Conservation (phyloP, 1,140 invertebrate genomes). For the Watersipora subatra region DNA sequence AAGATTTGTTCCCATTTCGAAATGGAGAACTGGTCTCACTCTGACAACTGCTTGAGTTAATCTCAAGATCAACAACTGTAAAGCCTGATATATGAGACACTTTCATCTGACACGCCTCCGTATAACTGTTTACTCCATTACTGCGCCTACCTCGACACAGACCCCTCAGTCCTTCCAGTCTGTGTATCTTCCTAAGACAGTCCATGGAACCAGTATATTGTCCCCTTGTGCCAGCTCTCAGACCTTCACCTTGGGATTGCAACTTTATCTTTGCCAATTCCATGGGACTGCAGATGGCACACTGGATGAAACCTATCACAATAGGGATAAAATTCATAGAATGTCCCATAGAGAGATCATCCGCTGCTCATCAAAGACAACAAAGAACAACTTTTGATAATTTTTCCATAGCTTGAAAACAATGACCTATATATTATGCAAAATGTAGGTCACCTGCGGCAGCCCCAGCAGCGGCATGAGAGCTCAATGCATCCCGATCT, state of each 20-base stretch:
- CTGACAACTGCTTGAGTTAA: too few species aligned
- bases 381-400: background rate
- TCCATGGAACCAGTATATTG: conserved; percentile 20
- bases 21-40: too few species aligned
- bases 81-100: background rate
- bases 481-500: background rate
- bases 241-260: conserved; percentile 46
- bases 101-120: background rate
- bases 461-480: background rate
- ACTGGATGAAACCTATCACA: background rate
- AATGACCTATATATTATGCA: background rate
- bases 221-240: conserved; percentile 7
- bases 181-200: conserved; percentile 50
- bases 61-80: background rate
- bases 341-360: background rate
- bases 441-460: background rate
- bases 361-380: background rate
- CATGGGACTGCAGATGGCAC: conserved; percentile 46
- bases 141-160: conserved; percentile 45
- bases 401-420: background rate
- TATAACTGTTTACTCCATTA: background rate
- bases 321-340: background rate
- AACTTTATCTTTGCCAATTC: conserved; percentile 73
- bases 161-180: conserved; percentile 48
- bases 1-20: too few species aligned